Percentiles rank a stretch among this genome's conserved stretches.
Conservation (phyloP, 1,140 invertebrate genomes). For the Diabrotica virgifera region DNA sequence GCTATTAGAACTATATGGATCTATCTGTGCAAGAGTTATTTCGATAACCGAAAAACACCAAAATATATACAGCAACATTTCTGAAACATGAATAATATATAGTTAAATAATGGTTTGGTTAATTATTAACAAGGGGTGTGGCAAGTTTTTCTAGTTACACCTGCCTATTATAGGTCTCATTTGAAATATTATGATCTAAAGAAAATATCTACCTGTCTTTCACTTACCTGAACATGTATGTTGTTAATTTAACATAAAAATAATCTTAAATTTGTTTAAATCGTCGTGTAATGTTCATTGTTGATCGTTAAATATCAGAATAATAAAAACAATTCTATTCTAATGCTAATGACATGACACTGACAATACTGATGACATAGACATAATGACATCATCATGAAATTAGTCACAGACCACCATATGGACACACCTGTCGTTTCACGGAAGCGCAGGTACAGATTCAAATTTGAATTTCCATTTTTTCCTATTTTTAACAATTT, state of each 20-base stretch:
- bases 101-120: not conserved
- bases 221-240: not conserved
- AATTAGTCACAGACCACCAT: too few relatives aligned
- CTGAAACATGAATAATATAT: slow-evolving; percentile 4
- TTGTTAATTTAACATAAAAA: not conserved
- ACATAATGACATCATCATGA: not conserved
- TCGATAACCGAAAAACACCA: not conserved
- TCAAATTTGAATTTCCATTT: too few relatives aligned
- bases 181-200: not conserved
- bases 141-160: slow-evolving; percentile 1
- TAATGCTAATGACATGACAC: not conserved
- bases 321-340: slow-evolving; percentile 3
- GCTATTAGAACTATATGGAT: not conserved
- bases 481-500: too few relatives aligned
- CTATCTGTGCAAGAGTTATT: slow-evolving; percentile 3
- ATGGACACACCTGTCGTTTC: too few relatives aligned
- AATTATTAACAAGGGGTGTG: slow-evolving; percentile 10
- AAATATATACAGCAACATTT: slow-evolving; percentile 7
- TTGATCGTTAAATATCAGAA: not conserved
- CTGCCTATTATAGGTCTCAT: not conserved
- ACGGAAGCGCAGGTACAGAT: too few relatives aligned
- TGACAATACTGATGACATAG: not conserved
- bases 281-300: not conserved
- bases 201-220: not conserved
- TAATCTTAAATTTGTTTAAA: not conserved